Conservation (phyloP, 2,888 invertebrate genomes). For the Cerceris rybyensis region DNA sequence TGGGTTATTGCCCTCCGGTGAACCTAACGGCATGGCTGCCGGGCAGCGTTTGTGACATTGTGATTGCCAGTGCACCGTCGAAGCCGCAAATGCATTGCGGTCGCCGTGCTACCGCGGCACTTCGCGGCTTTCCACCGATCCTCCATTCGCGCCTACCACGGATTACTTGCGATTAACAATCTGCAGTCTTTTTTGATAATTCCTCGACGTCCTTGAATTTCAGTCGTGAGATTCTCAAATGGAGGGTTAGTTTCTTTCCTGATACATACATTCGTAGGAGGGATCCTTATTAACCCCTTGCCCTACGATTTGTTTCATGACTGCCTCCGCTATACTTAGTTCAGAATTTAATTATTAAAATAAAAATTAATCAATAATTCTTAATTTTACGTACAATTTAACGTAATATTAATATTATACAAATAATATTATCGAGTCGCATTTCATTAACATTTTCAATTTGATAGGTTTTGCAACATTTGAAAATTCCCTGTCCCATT, state of each 20-base stretch:
- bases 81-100: slow-evolving; percentile 62
- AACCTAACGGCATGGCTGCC: slow-evolving; percentile 78
- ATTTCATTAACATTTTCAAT: too few relatives aligned
- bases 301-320: background rate
- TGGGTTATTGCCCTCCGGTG: slow-evolving; percentile 80
- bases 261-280: slow-evolving; percentile 6
- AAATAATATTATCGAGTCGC: too few relatives aligned
- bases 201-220: slow-evolving; percentile 17
- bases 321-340: background rate
- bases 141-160: slow-evolving; percentile 40
- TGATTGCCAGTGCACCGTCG: slow-evolving; percentile 63
- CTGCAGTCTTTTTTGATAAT: slow-evolving; percentile 4
- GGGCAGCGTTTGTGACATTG: slow-evolving; percentile 73
- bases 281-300: too few relatives aligned
- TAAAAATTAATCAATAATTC: background rate
- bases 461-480: too few relatives aligned
- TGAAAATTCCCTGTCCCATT: too few relatives aligned
- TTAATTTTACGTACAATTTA: too few relatives aligned
- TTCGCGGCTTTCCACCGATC: slow-evolving; percentile 59
- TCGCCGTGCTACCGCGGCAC: slow-evolving; percentile 50
- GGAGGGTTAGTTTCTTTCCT: background rate
- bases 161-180: slow-evolving; percentile 28
- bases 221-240: background rate
- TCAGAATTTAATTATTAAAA: background rate
- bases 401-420: too few relatives aligned